Conservation (phyloP, 2,888 invertebrate genomes). For the Macrosiphum euphorbiae region DNA sequence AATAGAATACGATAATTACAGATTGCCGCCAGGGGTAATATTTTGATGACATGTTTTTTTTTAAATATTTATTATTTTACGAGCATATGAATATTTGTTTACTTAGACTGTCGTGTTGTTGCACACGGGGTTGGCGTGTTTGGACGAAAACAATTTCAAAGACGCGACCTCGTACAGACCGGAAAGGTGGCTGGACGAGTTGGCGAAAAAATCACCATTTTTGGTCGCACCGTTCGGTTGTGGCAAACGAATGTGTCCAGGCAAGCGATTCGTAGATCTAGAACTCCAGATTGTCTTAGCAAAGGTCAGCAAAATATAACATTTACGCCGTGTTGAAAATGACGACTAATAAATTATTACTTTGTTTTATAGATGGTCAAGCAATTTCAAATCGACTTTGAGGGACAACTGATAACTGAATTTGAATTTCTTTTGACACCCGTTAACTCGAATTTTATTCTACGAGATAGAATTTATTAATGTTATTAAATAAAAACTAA, state of each 20-base stretch:
- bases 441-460: slow-evolving; percentile 78
- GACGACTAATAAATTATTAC: background rate
- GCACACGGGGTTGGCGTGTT: slow-evolving; percentile 86
- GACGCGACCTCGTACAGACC: slow-evolving; percentile 80
- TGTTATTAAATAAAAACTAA: background rate
- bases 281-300: slow-evolving; percentile 81
- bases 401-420: slow-evolving; percentile 79
- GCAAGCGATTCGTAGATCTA: slow-evolving; percentile 86
- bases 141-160: slow-evolving; percentile 81
- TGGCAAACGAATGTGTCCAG: slow-evolving; percentile 86
- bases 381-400: slow-evolving; percentile 79
- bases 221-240: slow-evolving; percentile 85
- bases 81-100: slow-evolving; percentile 10
- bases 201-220: slow-evolving; percentile 74
- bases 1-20: slow-evolving; percentile 78
- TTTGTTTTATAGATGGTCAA: slow-evolving; percentile 75
- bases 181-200: slow-evolving; percentile 81
- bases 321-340: background rate
- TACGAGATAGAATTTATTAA: slow-evolving; percentile 70
- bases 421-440: slow-evolving; percentile 88
- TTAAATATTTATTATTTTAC: background rate
- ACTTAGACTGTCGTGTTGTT: slow-evolving; percentile 81
- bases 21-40: slow-evolving; percentile 79
- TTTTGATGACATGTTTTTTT: background rate
- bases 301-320: slow-evolving; percentile 73